Base-by-base conservation (phyloP, 2,797 vertebrate species). In the Anguilla pacifica region DNA sequence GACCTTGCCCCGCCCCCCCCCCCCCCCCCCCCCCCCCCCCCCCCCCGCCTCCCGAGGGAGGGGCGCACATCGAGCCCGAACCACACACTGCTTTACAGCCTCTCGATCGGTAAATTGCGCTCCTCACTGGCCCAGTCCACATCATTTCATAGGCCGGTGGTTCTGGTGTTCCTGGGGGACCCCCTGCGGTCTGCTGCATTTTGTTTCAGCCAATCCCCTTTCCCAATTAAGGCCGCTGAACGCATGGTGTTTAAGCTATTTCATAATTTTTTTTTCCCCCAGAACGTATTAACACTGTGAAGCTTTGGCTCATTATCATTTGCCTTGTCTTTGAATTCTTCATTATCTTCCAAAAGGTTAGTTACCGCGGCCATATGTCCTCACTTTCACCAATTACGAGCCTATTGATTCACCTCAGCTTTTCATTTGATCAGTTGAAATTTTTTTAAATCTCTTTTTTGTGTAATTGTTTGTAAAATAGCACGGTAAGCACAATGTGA, bases 151-250 rank as follows among this genome's bases (percentile, higher is more conserved):
- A 3, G 15, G 3, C 13, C 35, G 17, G 5, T 6, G 72, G 1
- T 15, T 35, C 28, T 13, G 19, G 17, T 4, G 15, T 46, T 35
- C 49, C 86, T 90, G 83, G 85, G 61, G 83, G 81, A 77, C 88
- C 81, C 81, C 67, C 43, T 84, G 43, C 43, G n/a, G 67, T 72
- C 1, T 72, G 67, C 61, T 25, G 25, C 22, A 7, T 64, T 64
- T n/a, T n/a, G 19, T n/a, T 64, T 6, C 5, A 64, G 61, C 25
- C 25, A 64, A n/a, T 25, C 61, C 6, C 61, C 7, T n/a, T 31
- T 22, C 61, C 22, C 25, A 64, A n/a, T 64, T 64, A 64, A 64
- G 19, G 25, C 11, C n/a, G 19, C n/a, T n/a, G 61, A 64, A 25
- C 22, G n/a, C 22, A 55, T 13, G 31, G 61, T 25, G 61, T 64